These are phyloP conservation scores for Perccottus glenii DNA, from an alignment of 2,113 vertebrate species.

Conservation along the genomic window DNA sequence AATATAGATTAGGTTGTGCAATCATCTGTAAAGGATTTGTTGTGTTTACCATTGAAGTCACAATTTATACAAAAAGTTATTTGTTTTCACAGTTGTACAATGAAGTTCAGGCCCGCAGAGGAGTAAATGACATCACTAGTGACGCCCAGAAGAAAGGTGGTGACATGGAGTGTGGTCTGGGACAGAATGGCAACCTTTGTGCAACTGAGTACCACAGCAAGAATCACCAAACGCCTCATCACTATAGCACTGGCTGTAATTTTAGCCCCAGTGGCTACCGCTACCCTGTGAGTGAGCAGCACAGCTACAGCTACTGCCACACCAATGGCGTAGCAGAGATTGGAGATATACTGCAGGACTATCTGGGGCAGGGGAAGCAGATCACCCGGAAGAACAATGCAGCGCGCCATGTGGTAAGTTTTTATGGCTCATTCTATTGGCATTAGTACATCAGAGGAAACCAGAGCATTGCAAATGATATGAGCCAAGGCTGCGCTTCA, in stretches of 20 bases:
- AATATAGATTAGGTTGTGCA: constrained; percentile 29
- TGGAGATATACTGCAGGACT: constrained; percentile 75
- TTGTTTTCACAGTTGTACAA: constrained; percentile 86
- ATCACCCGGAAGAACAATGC: constrained; percentile 74
- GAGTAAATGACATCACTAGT: constrained; percentile 73
- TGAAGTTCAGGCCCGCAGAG: constrained; percentile 91
- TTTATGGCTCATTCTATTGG: constrained; percentile 27
- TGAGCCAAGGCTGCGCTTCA: constrained; percentile 39
- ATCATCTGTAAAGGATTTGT: constrained; percentile 20
- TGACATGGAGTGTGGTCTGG: constrained; percentile 64
- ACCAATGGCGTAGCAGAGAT: constrained; percentile 62
- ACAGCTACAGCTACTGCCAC: constrained; percentile 52
- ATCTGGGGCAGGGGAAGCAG: constrained; percentile 66
- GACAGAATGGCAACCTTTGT: constrained; percentile 60
- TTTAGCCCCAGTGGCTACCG: constrained; percentile 44
- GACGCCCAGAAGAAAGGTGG: constrained; percentile 70
- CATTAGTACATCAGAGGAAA: constrained; percentile 48
- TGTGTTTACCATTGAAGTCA: constrained; percentile 20
- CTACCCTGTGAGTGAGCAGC: constrained; percentile 54
- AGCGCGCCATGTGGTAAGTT: constrained; percentile 86
- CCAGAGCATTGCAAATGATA: constrained; percentile 30
- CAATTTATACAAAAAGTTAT: no score
- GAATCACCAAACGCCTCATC: constrained; percentile 44
- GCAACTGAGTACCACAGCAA: constrained; percentile 49
- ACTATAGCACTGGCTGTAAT: constrained; percentile 43